Evolutionary conservation across 1,140 invertebrate species (phyloP), one percentile per base, ranked within the genome.

Genomic region (Meloidogyne floridensis): DNA sequence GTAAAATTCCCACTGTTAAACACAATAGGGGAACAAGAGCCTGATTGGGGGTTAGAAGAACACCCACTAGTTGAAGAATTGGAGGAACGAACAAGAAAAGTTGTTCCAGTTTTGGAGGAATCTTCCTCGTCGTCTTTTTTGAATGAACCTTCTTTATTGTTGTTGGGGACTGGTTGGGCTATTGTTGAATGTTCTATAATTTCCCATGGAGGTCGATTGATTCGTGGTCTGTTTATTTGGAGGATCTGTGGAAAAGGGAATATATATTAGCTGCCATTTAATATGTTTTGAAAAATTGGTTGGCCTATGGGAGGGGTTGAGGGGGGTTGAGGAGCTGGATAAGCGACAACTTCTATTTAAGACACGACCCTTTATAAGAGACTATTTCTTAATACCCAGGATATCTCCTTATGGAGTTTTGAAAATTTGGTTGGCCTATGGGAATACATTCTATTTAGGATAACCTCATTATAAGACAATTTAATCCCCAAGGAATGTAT

Each of bases 31-130:
- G 59, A 65, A 65, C 59, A 65, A 65, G 59, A 65, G 6, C 59
- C 59, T 65, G 59, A 65, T 65, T 65, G 59, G n/a, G 59, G 59
- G n/a, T 65, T 65, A 18, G 59, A 65, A 65, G 59, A 65, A 18
- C 59, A 65, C 4, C 59, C 59, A 65, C 59, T 65, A 65, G 59
- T 65, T 65, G 59, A 65, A 6, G 59, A 65, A 65, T 65, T 65
- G 7, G 59, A 65, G n/a, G 59, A 65, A 65, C 59, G 59, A 18
- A n/a, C 13, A 59, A 15, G n/a, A 65, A 65, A 65, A n/a, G 10
- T 65, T 11, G 59, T 65, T 65, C 3, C 59, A 65, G 7, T 18
- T 65, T 65, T 65, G 10, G 59, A 65, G n/a, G 59, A 65, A 18
- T 65, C n/a, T 59, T 59, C 56, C n/a, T 65, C 59, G 7, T 18